A percentile compares a stretch with the other conserved stretches of the same genome.
Evolutionary conservation across 2,888 invertebrate species (phyloP).

Genomic region (Drosophila ustulata): DNA sequence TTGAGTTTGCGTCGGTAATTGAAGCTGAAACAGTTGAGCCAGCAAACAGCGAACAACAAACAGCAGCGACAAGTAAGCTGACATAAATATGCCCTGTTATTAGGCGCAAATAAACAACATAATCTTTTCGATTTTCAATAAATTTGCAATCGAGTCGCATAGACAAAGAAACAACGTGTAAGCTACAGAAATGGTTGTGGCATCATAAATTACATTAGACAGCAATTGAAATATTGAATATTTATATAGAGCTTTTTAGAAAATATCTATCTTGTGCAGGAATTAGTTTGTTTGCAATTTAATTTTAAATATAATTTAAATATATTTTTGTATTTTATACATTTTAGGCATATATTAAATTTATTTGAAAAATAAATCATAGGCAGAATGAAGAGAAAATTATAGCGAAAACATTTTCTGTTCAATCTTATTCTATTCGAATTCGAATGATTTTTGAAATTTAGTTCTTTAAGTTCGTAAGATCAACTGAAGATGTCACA

Average conservation of each 20-base stretch:
- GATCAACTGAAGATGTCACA: neutral
- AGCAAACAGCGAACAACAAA: slow-evolving; percentile 59
- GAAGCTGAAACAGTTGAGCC: slow-evolving; percentile 71
- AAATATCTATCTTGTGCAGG: too few species aligned
- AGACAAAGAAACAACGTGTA: neutral
- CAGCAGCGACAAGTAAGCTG: slow-evolving; percentile 32
- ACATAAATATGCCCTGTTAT: slow-evolving; percentile 3
- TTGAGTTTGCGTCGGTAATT: slow-evolving; percentile 45
- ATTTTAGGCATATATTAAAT: too few species aligned
- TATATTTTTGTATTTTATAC: too few species aligned
- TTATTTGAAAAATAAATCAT: too few species aligned
- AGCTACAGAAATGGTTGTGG: neutral
- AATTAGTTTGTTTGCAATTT: too few species aligned
- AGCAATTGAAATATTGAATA: too few species aligned
- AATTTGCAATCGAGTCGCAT: neutral
- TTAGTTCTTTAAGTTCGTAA: neutral
- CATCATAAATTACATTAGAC: neutral
- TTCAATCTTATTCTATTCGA: too few species aligned
- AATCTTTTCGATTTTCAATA: neutral
- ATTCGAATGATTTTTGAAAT: too few species aligned
- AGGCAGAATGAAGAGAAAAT: too few species aligned
- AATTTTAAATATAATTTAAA: too few species aligned
- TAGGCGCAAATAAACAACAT: neutral
- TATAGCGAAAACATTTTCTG: too few species aligned
- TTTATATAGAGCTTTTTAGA: too few species aligned